Evolutionary conservation across 2,888 invertebrate species (phyloP), one percentile per base, ranked within the genome.

Genomic region (Catocala sponsa): DNA sequence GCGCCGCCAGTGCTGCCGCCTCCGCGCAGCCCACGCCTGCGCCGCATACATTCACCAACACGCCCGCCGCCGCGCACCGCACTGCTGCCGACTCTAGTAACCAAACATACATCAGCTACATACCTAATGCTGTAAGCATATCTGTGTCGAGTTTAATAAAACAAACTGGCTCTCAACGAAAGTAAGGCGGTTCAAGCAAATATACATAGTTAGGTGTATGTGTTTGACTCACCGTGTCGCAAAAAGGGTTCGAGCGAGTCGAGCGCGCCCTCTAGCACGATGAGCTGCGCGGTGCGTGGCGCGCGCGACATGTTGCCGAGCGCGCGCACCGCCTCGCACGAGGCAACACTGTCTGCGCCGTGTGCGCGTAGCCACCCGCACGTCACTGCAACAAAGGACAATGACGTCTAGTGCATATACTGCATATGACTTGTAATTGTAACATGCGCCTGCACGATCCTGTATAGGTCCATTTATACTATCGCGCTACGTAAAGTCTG

Each of bases 251-350:
- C 93, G 5, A 97, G 91, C 33, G 92, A 83, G 49, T 95, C 90
- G 38, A 97, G 90, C 0, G 96, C 96, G 68, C 97, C 97, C 35
- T 96, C 95, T 51, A 96, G 95, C 68, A 97, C 95, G 62, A 98
- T 95, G 44, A 96, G 96, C 65, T 97, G 95, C 0, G 98, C 96
- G 51, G 97, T 96, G 70, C 97, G 94, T 1, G 97, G 95, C 32
- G 96, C 96, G 47, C 98, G 95, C 0, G 98, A 97, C 71, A 98
- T 91, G 90, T 98, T 98, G 38, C 98, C 98, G 71, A 98, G 95
- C 58, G 98, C 98, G 66, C 98, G 95, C 77, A 97, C 96, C 32
- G 97, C 96, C 91, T 98, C 98, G 70, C 95, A 92, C 61, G 94
- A 89, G 55, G 85, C 87, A 55, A 51, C 49, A 33, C 58, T 33